Evolutionary conservation across 2,797 vertebrate species (phyloP), one percentile per base, ranked within the genome.

Genomic region (Aphelocoma californica): DNA sequence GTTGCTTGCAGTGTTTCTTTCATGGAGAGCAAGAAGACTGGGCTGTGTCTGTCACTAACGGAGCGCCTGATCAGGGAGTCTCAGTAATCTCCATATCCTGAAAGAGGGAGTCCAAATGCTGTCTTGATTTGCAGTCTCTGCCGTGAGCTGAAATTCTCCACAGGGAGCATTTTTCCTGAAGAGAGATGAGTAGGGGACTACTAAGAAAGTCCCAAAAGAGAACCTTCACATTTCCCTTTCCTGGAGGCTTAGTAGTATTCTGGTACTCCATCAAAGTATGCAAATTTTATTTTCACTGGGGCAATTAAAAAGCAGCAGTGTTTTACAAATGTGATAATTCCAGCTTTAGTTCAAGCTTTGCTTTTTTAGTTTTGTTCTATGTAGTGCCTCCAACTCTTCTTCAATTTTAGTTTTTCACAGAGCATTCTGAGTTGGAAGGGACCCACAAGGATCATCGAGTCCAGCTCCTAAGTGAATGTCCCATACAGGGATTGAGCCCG

Each of bases 251-350:
- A 66, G 4, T 56, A n/a, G 18, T 77, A 8, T 47, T 54, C 42
- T 88, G 10, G 2, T 80, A 53, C 12, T 42, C 25, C 0, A 0
- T 38, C 28, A 57, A 81, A 88, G 58, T 26, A 67, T 1, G 7
- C 31, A 71, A 23, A 26, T 56, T 58, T 40, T 53, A 8, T 72
- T 91, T 84, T 73, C 3, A 1, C 14, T 82, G 18, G 28, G 14
- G 66, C 3, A 77, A 34, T 44, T 45, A 4, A 44, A 47, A 28
- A 18, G 9, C 9, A 32, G 2, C 5, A 16, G 6, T 44, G 2
- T 87, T 81, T 79, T 72, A 54, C 18, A 38, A 56, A 23, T 19
- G 18, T 67, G 19, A 42, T 50, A 45, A 65, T 53, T 93, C 14
- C 26, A 58, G 12, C 29, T 62, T 51, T 53, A 77, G 47, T 86